phyloP scores from a whole-genome alignment of 2,113 vertebrate genomes.

The Axis porcinus region DNA sequence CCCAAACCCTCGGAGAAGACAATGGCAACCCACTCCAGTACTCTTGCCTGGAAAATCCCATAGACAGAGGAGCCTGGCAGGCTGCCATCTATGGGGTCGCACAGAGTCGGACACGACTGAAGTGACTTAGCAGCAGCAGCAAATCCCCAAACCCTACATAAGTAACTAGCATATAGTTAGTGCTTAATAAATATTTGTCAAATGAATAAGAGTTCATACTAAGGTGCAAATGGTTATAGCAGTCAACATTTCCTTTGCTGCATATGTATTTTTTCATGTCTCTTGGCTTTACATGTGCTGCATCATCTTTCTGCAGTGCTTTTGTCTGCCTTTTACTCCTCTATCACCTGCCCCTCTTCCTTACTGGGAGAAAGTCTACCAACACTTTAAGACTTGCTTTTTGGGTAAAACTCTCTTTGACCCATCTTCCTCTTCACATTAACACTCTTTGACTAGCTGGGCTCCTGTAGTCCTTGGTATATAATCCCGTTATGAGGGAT shows the following conservation, averaged over 20 bases:
- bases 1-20: neutral
- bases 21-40: too few relatives aligned
- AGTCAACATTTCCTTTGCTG: neutral
- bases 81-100: too few relatives aligned
- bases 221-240: neutral
- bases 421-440: neutral
- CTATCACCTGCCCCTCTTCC: neutral
- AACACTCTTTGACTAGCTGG: neutral
- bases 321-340: neutral
- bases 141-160: neutral
- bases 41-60: too few relatives aligned
- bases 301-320: neutral
- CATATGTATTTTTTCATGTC: neutral
- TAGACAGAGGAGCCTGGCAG: too few relatives aligned
- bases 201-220: neutral
- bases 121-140: too few relatives aligned
- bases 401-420: neutral
- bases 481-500: neutral
- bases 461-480: neutral
- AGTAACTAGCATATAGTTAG: neutral
- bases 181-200: neutral
- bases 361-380: neutral
- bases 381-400: neutral
- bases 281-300: neutral
- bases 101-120: too few relatives aligned